These are phyloP conservation scores for Thinocorus orbignyianus DNA, from an alignment of 2,113 vertebrate genomes.

Conservation along the genomic window DNA sequence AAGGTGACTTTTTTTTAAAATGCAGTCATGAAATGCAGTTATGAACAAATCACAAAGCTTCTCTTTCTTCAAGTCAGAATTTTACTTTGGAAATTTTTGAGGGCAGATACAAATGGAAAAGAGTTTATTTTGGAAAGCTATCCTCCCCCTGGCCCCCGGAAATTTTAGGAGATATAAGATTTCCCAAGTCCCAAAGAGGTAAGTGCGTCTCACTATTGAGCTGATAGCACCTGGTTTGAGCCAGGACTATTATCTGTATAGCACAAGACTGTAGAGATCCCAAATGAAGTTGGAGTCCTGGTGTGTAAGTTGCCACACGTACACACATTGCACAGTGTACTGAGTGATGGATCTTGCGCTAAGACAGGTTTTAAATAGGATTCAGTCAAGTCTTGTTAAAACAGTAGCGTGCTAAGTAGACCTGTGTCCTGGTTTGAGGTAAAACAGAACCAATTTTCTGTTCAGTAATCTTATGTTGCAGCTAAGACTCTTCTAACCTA, in stretches of 20 bases:
- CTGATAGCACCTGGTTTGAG: neutral
- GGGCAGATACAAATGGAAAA: neutral
- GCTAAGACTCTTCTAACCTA: neutral
- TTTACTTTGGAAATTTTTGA: neutral
- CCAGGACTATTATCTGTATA: neutral
- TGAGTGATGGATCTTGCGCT: neutral
- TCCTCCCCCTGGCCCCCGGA: fast-evolving
- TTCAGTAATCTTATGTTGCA: neutral
- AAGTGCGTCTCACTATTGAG: neutral
- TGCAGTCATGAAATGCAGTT: neutral
- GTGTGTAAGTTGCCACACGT: neutral
- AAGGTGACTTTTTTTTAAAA: neutral
- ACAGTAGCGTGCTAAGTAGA: neutral
- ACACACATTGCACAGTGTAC: neutral
- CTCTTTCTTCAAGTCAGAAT: neutral
- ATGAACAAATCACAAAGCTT: neutral
- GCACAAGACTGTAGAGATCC: neutral
- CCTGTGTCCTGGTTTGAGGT: neutral
- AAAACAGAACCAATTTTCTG: neutral
- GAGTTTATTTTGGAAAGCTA: neutral
- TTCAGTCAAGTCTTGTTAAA: neutral
- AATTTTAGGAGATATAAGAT: neutral
- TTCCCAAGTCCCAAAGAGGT: neutral
- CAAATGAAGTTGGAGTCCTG: neutral
- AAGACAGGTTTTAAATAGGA: neutral